Evolutionary conservation across 2,113 vertebrate genomes (phyloP), one percentile per base, ranked within the genome.

Genomic region (Bolborhynchus lineola): DNA sequence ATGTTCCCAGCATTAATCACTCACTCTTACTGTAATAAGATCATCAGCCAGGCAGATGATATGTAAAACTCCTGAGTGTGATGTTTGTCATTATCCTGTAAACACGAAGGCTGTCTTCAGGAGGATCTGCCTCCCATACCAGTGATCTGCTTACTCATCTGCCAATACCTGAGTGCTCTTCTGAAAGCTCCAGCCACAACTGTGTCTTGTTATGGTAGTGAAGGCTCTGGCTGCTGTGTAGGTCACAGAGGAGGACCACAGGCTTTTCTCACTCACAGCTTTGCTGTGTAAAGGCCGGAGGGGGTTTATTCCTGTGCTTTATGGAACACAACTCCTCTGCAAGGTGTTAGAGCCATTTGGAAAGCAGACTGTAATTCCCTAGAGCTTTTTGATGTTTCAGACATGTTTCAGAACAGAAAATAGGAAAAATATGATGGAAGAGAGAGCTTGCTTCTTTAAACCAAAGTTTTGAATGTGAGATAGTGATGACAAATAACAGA

Each of bases 11-110:
- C 74, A 49, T 93, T 90, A 91, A 93, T 92, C 86, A 65, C 5
- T 71, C 46, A n/a, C 60, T 86, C 35, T n/a, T 33, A 23, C 49
- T 86, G 68, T 25, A 65, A 50, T 37, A 82, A 55, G 75, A 70
- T 9, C 44, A 31, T 37, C 82, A 86, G 60, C 35, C 44, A 18
- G 90, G 35, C 46, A 42, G 25, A 5, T 0, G 9, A 7, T 18
- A 12, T 0, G 23, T 13, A 5, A 0, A 17, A 2, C 33, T 41
- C 12, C 15, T 2, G 42, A 2, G 21, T 3, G 50, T 3, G 62
- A 7, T 8, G 83, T 33, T 31, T 83, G 80, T 69, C 31, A 1
- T 5, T 7, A 35, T 12, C 20, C 69, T 46, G 55, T 19, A 16
- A 3, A 5, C 19, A 9, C 2, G 0, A 35, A 10, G 26, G 0